Base-by-base conservation (phyloP, 2,888 invertebrate genomes). In the Cheilosia urbana region DNA sequence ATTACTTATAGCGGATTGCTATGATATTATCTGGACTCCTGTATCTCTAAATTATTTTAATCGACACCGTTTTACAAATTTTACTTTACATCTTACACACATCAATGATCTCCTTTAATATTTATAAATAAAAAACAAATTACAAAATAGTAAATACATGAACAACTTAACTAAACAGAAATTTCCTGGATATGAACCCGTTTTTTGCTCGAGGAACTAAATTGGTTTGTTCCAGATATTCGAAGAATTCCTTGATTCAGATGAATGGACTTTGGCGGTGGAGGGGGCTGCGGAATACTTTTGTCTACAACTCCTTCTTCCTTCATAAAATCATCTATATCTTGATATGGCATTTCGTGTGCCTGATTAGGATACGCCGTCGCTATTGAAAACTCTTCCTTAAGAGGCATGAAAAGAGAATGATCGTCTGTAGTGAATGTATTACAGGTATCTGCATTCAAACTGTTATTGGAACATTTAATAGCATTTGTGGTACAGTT, bases 101-200 rank as follows among this genome's bases (percentile, higher is more conserved):
- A 37, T 13, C 37, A 37, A 37, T 37, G 13, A 37, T 37, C 11
- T 13, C 37, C 11, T 37, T 37, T 37, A 37, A 37, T 37, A 37
- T 37, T 13, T 13, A 37, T 37, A 37, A 37, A 37, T 37, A 13
- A 37, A 4, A 37, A 37, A 1, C 4, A 37, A 37, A 37, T 37
- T 37, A 37, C 37, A 37, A 37, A 37, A 37, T 37, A 13, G 13
- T 37, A 13, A 37, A 37, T 27, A 27, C 37, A 37, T 37, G 13
- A 11, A 37, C 34, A 34, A 34, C 4, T 37, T 13, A 13, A 30
- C 37, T 60, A 97, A 93, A 97, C 97, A 84, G 97, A 97, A 93
- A 97, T 97, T 93, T 97, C 97, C 93, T 97, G 97, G 92, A 97
- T 97, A 93, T 97, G 97, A 89, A 97, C 97, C 92, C 97, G 95